Evolutionary conservation across 2,888 invertebrate genomes (phyloP).

Genomic region (Parnassius apollo): DNA sequence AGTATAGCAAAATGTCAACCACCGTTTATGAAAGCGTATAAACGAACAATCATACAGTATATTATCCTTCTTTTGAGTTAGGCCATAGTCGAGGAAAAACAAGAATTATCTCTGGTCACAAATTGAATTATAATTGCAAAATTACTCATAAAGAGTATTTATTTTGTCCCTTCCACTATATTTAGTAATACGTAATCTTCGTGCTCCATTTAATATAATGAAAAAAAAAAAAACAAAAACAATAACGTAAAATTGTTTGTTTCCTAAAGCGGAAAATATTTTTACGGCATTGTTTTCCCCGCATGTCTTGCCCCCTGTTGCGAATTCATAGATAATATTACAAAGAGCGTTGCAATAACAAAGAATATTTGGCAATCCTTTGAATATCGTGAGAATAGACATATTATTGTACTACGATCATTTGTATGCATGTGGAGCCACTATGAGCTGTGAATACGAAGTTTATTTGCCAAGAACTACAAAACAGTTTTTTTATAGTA

Average conservation of each 20-base stretch:
- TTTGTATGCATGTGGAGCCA: constrained; percentile 36
- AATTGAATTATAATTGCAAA: too few species aligned
- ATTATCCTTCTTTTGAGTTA: too few species aligned
- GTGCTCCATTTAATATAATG: constrained; percentile 19
- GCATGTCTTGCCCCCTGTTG: constrained; percentile 35
- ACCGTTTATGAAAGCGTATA: too few species aligned
- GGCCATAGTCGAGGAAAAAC: too few species aligned
- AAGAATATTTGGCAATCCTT: constrained; percentile 55
- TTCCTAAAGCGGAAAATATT: constrained; percentile 19
- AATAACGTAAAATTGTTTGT: constrained; percentile 41
- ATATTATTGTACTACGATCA: constrained; percentile 46
- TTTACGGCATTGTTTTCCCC: constrained; percentile 33
- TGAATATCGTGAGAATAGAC: constrained; percentile 54
- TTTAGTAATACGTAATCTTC: background rate
- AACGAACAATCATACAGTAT: too few species aligned
- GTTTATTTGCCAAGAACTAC: background rate
- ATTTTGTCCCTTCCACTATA: too few species aligned
- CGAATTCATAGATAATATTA: constrained; percentile 35
- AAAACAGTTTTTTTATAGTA: background rate
- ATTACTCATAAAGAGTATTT: too few species aligned
- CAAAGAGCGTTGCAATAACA: constrained; percentile 48
- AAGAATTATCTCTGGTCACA: too few species aligned
- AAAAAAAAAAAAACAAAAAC: constrained; percentile 29
- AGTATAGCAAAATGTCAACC: too few species aligned
- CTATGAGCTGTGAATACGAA: constrained; percentile 8